phyloP scores from a whole-genome alignment of 2,113 vertebrate species.

The Capra hircus region DNA sequence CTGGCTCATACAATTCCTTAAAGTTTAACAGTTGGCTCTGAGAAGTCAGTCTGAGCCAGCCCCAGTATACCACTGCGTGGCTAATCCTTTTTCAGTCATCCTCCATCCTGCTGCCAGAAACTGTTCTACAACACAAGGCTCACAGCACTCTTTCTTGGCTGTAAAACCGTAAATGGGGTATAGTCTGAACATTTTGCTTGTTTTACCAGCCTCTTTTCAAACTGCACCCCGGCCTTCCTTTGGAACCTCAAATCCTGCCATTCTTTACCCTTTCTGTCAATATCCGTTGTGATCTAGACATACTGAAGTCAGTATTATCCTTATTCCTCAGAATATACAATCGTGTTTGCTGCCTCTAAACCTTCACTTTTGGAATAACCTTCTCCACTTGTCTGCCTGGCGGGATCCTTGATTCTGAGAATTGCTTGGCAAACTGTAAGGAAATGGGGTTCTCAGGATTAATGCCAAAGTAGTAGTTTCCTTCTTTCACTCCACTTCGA shows the following conservation, averaged over 20 bases:
- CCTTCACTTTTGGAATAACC: neutral
- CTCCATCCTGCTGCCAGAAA: neutral
- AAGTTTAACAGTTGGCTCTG: neutral
- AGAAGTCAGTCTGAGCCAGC: neutral
- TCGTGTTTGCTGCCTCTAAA: neutral
- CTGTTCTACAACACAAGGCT: neutral
- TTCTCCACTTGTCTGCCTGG: neutral
- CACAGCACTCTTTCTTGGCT: neutral
- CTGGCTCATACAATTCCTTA: neutral
- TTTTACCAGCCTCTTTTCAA: conserved; percentile 10
- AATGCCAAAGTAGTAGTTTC: neutral
- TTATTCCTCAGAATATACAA: neutral
- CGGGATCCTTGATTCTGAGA: neutral
- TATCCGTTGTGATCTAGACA: neutral
- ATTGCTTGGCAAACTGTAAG: neutral
- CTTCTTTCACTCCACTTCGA: neutral
- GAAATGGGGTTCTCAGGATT: neutral
- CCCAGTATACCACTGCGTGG: neutral
- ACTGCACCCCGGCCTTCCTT: neutral
- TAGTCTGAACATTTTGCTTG: neutral
- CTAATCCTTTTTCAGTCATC: neutral
- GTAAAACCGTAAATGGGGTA: neutral
- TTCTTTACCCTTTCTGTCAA: neutral
- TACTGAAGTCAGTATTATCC: neutral
- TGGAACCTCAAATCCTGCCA: neutral